Evolutionary conservation across 1,140 invertebrate genomes (phyloP).

Genomic region (Hylyphantes graminicola): DNA sequence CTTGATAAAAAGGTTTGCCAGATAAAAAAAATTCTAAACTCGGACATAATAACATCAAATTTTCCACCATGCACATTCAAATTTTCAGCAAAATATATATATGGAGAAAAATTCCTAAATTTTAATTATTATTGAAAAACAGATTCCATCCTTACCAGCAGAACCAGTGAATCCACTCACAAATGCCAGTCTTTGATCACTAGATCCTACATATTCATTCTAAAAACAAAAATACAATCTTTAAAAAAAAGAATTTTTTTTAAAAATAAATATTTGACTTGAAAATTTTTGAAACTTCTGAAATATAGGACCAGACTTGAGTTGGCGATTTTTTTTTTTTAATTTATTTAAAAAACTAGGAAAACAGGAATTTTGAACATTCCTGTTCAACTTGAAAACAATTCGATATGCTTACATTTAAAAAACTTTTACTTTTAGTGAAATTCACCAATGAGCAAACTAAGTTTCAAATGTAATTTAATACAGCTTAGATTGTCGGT

Average conservation of each 20-base stretch:
- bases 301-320: background rate
- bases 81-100: background rate
- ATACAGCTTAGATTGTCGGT: too few relatives aligned
- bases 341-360: background rate
- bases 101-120: background rate
- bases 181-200: slow-evolving; percentile 85
- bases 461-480: too few relatives aligned
- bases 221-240: slow-evolving; percentile 64
- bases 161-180: slow-evolving; percentile 91
- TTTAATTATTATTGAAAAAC: too few relatives aligned
- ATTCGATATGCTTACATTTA: background rate
- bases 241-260: background rate
- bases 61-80: background rate
- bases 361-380: background rate
- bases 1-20: too few relatives aligned
- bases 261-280: background rate
- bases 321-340: background rate
- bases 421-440: too few relatives aligned
- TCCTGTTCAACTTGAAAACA: background rate
- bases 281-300: background rate
- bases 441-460: too few relatives aligned
- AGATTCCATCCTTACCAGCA: slow-evolving; percentile 73
- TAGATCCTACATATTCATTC: slow-evolving; percentile 90
- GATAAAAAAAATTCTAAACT: background rate
- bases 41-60: background rate